Conservation (phyloP, 2,113 vertebrate genomes). For the Misgurnus mizolepis region DNA sequence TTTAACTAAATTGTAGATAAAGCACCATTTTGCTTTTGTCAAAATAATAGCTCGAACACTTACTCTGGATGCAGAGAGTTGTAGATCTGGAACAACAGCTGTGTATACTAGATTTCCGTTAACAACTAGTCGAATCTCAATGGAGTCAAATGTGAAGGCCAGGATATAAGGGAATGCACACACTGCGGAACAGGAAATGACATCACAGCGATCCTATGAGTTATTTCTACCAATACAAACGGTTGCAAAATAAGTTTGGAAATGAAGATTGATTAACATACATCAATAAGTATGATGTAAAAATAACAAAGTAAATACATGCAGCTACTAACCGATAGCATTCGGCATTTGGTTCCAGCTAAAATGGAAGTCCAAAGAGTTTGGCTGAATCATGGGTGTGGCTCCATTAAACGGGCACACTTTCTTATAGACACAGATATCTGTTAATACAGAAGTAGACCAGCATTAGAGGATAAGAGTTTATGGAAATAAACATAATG, state of each 20-base stretch:
- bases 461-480: not conserved
- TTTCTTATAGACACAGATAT: slow-evolving; percentile 95
- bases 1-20: not conserved
- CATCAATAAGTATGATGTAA: not conserved
- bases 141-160: slow-evolving; percentile 96
- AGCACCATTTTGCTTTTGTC: not conserved
- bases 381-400: slow-evolving; percentile 90
- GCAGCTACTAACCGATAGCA: slow-evolving; percentile 84
- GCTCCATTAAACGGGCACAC: slow-evolving; percentile 92
- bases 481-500: not conserved
- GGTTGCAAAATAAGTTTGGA: slow-evolving; percentile 10
- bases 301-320: slow-evolving; percentile 2
- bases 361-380: slow-evolving; percentile 94
- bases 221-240: slow-evolving; percentile 23
- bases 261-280: not conserved
- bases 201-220: not conserved
- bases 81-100: slow-evolving; percentile 91
- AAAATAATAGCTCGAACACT: slow-evolving; percentile 58
- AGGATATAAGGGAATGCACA: slow-evolving; percentile 97
- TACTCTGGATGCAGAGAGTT: slow-evolving; percentile 91
- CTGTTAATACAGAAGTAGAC: slow-evolving; percentile 53
- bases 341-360: slow-evolving; percentile 99
- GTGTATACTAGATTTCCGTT: slow-evolving; percentile 98
- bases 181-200: slow-evolving; percentile 74
- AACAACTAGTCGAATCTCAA: slow-evolving; percentile 96